Evolutionary conservation across 1,140 invertebrate species (phyloP).

Genomic region (Tribolium castaneum): DNA sequence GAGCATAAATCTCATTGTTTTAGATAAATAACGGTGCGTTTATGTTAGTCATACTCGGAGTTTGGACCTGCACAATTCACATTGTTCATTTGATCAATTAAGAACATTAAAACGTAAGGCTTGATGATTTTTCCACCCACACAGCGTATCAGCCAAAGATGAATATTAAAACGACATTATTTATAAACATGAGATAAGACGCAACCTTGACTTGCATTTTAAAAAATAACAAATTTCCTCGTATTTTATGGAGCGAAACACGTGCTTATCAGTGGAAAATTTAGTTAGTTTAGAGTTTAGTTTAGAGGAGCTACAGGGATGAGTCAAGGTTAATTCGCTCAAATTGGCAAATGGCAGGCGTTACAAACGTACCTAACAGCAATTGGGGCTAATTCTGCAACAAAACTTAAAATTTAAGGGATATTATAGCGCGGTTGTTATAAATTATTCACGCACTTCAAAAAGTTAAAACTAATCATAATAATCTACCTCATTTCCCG

Average conservation of each 20-base stretch:
- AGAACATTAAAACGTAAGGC: background rate
- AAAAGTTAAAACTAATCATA: no score
- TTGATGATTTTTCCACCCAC: background rate
- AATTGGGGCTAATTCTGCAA: no score
- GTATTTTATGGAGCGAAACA: background rate
- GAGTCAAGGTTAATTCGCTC: background rate
- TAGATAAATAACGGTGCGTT: constrained; percentile 3
- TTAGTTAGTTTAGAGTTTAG: background rate
- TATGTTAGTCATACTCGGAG: constrained; percentile 12
- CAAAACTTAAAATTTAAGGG: no score
- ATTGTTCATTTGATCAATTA: background rate
- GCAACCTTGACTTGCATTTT: constrained; percentile 21
- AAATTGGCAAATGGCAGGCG: background rate
- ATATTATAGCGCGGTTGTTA: no score
- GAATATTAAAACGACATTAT: constrained; percentile 3
- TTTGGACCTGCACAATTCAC: constrained; percentile 3
- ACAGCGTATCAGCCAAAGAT: background rate
- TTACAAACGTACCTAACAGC: no score
- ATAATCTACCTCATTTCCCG: no score
- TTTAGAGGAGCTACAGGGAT: background rate
- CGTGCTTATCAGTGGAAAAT: constrained; percentile 1
- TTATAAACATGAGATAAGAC: constrained; percentile 1
- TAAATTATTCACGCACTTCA: no score
- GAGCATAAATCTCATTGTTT: constrained; percentile 22
- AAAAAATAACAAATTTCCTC: constrained; percentile 12